phyloP scores from a whole-genome alignment of 2,113 vertebrate genomes.

The Alexandromys fortis region DNA sequence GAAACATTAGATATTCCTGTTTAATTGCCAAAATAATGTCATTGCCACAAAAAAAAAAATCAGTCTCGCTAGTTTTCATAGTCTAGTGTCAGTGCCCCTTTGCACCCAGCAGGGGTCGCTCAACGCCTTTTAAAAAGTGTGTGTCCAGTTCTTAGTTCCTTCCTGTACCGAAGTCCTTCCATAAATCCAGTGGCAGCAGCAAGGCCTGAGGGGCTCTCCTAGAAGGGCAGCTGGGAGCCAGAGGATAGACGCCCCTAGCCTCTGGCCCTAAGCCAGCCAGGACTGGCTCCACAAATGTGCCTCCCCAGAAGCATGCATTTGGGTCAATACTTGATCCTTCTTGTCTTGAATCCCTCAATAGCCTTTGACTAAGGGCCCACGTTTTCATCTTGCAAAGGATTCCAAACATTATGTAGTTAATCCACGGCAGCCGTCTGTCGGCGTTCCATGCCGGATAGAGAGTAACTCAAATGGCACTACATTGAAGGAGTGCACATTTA shows the following conservation, averaged over 20 bases:
- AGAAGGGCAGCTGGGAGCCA: neutral
- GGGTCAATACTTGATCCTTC: neutral
- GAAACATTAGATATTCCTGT: neutral
- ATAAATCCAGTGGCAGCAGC: neutral
- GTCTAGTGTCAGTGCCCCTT: neutral
- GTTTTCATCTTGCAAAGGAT: neutral
- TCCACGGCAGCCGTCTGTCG: neutral
- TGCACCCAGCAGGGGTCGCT: constrained; percentile 54
- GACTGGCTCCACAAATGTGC: neutral
- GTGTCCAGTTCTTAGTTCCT: neutral
- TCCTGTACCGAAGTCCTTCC: neutral
- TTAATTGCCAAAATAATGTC: neutral
- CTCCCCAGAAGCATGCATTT: neutral
- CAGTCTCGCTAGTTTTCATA: neutral
- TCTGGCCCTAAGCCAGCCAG: neutral
- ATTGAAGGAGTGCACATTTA: neutral
- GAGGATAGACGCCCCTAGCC: neutral
- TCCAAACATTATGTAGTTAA: neutral
- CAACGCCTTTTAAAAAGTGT: constrained; percentile 60
- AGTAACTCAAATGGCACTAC: neutral
- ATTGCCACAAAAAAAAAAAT: neutral
- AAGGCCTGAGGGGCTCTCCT: neutral
- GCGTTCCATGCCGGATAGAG: neutral
- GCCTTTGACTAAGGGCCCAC: neutral
- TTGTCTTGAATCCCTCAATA: neutral